phyloP scores from a whole-genome alignment of 2,113 vertebrate species.

The Python bivittatus region DNA sequence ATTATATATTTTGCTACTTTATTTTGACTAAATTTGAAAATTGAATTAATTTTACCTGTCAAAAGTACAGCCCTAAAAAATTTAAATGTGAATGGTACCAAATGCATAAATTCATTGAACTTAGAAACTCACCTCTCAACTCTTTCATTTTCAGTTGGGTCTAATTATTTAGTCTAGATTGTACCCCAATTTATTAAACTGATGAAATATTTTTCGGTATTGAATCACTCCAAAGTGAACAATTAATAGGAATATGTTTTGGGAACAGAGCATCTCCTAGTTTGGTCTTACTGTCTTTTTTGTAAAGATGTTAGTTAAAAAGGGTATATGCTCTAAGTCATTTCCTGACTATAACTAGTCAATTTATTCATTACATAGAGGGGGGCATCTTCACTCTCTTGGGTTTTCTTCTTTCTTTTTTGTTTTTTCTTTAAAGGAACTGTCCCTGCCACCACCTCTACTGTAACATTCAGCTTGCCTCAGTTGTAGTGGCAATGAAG shows the following conservation, averaged over 20 bases:
- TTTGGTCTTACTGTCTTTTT: neutral
- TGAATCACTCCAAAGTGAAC: neutral
- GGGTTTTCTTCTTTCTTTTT: neutral
- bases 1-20: neutral
- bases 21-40: neutral
- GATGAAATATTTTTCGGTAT: neutral
- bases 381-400: neutral
- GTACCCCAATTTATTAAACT: neutral
- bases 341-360: neutral
- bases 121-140: neutral
- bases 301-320: neutral
- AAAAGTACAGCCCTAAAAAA: neutral
- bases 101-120: neutral
- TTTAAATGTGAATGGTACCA: neutral
- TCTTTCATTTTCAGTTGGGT: neutral
- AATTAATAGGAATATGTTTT: neutral
- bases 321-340: neutral
- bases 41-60: neutral
- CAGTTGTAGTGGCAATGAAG: neutral
- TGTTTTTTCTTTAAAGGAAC: neutral
- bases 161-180: neutral
- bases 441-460: neutral
- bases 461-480: neutral
- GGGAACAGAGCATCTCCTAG: neutral
- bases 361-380: neutral